Conservation (phyloP, 1,140 invertebrate genomes). For the Cepaea nemoralis region DNA sequence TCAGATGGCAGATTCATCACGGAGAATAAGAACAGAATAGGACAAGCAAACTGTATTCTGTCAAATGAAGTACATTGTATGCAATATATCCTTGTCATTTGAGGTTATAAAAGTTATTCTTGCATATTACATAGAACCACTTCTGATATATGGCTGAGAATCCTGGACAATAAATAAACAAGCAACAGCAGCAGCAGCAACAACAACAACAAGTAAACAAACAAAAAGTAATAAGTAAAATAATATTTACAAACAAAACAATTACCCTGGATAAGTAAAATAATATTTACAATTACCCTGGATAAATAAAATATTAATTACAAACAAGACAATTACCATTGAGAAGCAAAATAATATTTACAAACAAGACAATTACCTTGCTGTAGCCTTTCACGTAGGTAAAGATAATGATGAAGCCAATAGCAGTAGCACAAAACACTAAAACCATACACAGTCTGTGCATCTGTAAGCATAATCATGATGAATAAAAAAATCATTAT, state of each 20-base stretch:
- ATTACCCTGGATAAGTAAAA: slow-evolving; percentile 47
- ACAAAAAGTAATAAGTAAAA: too few species aligned
- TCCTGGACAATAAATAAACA: too few species aligned
- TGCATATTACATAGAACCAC: too few species aligned
- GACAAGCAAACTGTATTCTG: too few species aligned
- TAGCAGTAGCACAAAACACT: slow-evolving; percentile 52
- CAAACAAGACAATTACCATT: slow-evolving; percentile 48
- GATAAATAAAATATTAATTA: not conserved
- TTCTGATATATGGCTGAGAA: too few species aligned
- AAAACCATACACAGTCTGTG: slow-evolving; percentile 62
- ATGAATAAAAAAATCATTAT: not conserved
- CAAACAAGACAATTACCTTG: slow-evolving; percentile 46
- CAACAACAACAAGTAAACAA: not conserved
- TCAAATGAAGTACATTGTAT: too few species aligned
- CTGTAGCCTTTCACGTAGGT: slow-evolving; percentile 58
- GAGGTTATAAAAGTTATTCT: too few species aligned
- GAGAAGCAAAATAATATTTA: too few species aligned
- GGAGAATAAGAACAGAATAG: too few species aligned
- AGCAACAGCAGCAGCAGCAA: too few species aligned
- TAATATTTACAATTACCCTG: not conserved
- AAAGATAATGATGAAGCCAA: slow-evolving; percentile 68
- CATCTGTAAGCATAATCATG: slow-evolving; percentile 48
- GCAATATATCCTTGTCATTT: too few species aligned
- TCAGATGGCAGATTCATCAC: too few species aligned
- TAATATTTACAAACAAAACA: not conserved